Evolutionary conservation across 2,888 invertebrate genomes (phyloP), one percentile per base, ranked within the genome.

Genomic region (Syrphus vitripennis): DNA sequence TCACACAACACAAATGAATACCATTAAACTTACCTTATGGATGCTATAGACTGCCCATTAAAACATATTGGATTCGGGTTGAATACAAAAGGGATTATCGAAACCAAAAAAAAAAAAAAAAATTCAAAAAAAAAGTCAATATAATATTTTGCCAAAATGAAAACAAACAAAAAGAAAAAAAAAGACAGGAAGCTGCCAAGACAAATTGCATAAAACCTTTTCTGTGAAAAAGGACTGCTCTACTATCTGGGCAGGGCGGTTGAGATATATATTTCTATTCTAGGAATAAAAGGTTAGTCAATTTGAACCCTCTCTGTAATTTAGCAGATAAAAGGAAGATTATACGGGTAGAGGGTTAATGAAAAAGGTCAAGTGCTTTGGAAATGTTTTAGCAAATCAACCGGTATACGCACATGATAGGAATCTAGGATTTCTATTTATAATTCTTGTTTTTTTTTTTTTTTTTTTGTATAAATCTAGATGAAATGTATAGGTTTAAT

Each of bases 1-100:
- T 71, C 80, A 75, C 75, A 34, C 70, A 76, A 76, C 75, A 67
- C 65, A 63, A 80, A 80, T 84, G 75, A 71, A 65, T 70, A 65
- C 34, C 75, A 84, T 80, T 84, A 76, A 76, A 76, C 71, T 59
- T 84, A 80, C 80, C 83, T 80, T 75, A 42, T 71, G 55, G 70
- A 80, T 70, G 65, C 65, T 80, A n/a, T n/a, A 59, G 50, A 24
- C 14, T 67, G 42, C 21, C 34, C 42, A 21, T 34, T 34, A 21
- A n/a, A 50, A 34, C n/a, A 34, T 31, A 67, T 67, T 65, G 45
- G 24, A 67, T 24, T 34, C 4, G 67, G 48, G 16, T 34, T 21
- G 21, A 21, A 34, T 34, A 50, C 34, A 67, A 31, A 65, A 29
- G 16, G 63, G 16, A 31, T 48, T 48, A 45, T 34, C 21, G 14